phyloP scores from a whole-genome alignment of 1,140 invertebrate species.

The Dendrolimus kikuchii region DNA sequence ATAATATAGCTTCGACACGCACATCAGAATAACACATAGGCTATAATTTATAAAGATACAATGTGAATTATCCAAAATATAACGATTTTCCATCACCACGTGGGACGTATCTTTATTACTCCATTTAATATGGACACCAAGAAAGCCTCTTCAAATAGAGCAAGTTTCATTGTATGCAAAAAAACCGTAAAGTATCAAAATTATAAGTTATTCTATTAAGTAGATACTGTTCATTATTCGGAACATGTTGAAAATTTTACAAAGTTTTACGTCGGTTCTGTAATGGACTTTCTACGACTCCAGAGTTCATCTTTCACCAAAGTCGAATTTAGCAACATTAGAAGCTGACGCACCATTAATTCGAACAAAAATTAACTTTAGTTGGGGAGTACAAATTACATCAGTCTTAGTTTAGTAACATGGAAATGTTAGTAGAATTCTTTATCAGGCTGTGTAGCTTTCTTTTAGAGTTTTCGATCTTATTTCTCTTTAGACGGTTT shows the following conservation, averaged over 20 bases:
- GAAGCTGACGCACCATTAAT: conserved; percentile 29
- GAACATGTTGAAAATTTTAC: conserved; percentile 19
- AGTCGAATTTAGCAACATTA: conserved; percentile 27
- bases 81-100: too few species aligned
- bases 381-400: conserved; percentile 32
- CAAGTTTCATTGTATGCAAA: too few species aligned
- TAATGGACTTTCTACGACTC: conserved; percentile 15
- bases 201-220: conserved; percentile 23
- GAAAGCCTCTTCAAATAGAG: too few species aligned
- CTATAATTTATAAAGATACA: too few species aligned
- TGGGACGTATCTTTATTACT: too few species aligned
- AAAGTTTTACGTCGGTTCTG: conserved; percentile 16
- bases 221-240: conserved; percentile 22
- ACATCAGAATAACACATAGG: too few species aligned
- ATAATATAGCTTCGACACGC: too few species aligned
- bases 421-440: conserved; percentile 29
- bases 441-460: conserved; percentile 20
- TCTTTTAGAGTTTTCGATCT: background rate
- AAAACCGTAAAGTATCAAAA: too few species aligned
- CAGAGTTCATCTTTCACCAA: conserved; percentile 18
- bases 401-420: conserved; percentile 34
- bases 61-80: too few species aligned
- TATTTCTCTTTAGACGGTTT: too few species aligned
- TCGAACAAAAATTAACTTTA: conserved; percentile 26
- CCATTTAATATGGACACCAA: too few species aligned